phyloP scores from a whole-genome alignment of 2,113 vertebrate genomes.

The Sphaerodactylus townsendi region DNA sequence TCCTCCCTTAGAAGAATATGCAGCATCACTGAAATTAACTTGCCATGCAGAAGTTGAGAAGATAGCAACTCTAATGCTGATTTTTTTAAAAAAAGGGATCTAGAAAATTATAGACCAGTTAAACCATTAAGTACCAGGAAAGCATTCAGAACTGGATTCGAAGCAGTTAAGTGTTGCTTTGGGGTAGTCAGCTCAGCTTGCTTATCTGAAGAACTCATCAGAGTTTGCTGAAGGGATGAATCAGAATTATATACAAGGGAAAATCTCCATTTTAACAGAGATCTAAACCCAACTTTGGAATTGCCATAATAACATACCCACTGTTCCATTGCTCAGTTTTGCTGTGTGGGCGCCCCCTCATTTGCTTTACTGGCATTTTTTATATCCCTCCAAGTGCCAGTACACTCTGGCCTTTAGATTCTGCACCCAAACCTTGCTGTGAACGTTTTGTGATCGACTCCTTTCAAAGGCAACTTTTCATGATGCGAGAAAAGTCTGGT shows the following conservation, averaged over 20 bases:
- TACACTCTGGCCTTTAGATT: conserved; percentile 21
- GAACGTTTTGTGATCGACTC: not conserved
- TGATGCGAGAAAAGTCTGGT: not conserved
- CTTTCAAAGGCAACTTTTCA: not conserved
- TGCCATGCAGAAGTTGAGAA: no score
- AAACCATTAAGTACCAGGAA: no score
- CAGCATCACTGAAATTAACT: no score
- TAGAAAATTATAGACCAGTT: no score
- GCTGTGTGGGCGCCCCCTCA: not conserved
- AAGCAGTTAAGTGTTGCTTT: no score
- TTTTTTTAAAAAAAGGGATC: no score
- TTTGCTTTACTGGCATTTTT: not conserved
- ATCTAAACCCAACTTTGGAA: not conserved
- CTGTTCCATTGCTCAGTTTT: conserved; percentile 29
- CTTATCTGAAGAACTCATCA: no score
- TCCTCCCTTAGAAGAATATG: no score
- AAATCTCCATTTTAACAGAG: not conserved
- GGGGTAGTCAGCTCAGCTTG: no score
- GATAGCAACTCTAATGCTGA: no score
- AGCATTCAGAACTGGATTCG: no score
- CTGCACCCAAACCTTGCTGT: not conserved
- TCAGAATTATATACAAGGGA: not conserved
- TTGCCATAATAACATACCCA: conserved; percentile 23
- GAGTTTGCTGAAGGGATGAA: no score
- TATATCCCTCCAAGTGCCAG: not conserved